Evolutionary conservation across 2,797 vertebrate genomes (phyloP).

Genomic region (Petrocephalus schoutedeni): DNA sequence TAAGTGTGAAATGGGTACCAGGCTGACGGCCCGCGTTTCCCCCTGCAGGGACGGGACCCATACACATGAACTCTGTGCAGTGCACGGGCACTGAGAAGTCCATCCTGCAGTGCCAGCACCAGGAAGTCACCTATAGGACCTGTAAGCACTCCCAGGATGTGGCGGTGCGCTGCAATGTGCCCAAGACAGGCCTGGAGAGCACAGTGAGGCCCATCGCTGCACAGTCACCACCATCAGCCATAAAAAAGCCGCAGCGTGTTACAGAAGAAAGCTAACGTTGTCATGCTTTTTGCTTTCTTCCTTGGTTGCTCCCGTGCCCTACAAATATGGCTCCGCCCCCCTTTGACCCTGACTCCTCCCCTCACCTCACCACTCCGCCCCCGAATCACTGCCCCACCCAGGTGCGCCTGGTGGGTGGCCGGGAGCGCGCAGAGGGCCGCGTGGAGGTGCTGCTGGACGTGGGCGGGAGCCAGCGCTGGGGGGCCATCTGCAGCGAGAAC

Average conservation of each 20-base stretch:
- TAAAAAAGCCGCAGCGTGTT: not conserved
- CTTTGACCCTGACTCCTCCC: not conserved
- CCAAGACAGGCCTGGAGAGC: slow-evolving; percentile 65
- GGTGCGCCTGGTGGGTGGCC: slow-evolving; percentile 73
- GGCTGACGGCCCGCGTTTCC: not conserved
- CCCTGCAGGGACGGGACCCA: slow-evolving; percentile 78
- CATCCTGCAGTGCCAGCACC: slow-evolving; percentile 71
- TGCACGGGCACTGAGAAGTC: slow-evolving; percentile 76
- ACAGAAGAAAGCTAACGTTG: not conserved
- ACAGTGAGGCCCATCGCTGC: slow-evolving; percentile 60
- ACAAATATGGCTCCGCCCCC: not conserved
- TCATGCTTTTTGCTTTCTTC: not conserved
- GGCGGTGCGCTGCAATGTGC: slow-evolving; percentile 80
- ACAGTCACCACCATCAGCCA: not conserved
- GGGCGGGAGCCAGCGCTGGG: slow-evolving; percentile 64
- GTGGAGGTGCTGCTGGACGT: slow-evolving; percentile 71
- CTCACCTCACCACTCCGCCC: not conserved
- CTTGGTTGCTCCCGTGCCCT: not conserved
- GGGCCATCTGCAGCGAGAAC: slow-evolving; percentile 70
- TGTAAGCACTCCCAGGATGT: slow-evolving; percentile 80
- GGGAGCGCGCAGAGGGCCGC: slow-evolving; percentile 63
- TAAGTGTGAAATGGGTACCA: not conserved
- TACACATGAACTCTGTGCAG: slow-evolving; percentile 83
- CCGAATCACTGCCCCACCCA: slow-evolving; percentile 30
- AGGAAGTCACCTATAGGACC: slow-evolving; percentile 60